phyloP scores from a whole-genome alignment of 2,888 invertebrate species.

The Oeneis ivallda region DNA sequence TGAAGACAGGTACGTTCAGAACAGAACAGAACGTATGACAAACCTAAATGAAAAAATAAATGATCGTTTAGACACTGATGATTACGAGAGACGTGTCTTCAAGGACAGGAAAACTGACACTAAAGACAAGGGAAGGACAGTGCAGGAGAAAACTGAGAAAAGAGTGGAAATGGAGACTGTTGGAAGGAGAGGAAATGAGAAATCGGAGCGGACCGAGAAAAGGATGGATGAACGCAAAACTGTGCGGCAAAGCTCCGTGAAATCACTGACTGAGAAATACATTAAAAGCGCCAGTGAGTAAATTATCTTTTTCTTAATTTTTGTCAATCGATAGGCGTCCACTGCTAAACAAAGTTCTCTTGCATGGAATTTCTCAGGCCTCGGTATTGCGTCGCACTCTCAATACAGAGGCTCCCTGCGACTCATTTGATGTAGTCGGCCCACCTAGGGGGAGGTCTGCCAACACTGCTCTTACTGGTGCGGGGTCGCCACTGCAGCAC shows the following conservation, averaged over 20 bases:
- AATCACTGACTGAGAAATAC: slow-evolving; percentile 89
- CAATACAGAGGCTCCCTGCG: too few species aligned
- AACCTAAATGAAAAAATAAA: slow-evolving; percentile 8
- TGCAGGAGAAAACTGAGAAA: slow-evolving; percentile 45
- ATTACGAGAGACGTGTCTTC: slow-evolving; percentile 12
- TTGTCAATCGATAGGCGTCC: too few species aligned
- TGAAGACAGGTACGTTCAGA: slow-evolving; percentile 9
- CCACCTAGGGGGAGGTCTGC: too few species aligned
- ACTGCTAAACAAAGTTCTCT: too few species aligned
- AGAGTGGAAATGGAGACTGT: slow-evolving; percentile 48
- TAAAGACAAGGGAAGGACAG: slow-evolving; percentile 32
- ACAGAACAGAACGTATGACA: slow-evolving; percentile 30
- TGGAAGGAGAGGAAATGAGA: slow-evolving; percentile 47
- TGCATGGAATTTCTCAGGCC: too few species aligned
- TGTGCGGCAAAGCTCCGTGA: slow-evolving; percentile 87
- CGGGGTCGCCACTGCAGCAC: too few species aligned
- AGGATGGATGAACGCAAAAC: slow-evolving; percentile 64
- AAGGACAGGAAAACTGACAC: slow-evolving; percentile 23
- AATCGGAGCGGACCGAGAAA: slow-evolving; percentile 48
- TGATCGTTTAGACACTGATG: slow-evolving; percentile 24
- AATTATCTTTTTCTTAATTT: too few species aligned
- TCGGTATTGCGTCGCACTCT: too few species aligned
- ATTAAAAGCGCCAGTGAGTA: slow-evolving; percentile 84
- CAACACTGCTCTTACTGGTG: too few species aligned
- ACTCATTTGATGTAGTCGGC: too few species aligned